These are phyloP conservation scores for Acomys russatus DNA, from an alignment of 2,797 vertebrate species.

Conservation along the genomic window DNA sequence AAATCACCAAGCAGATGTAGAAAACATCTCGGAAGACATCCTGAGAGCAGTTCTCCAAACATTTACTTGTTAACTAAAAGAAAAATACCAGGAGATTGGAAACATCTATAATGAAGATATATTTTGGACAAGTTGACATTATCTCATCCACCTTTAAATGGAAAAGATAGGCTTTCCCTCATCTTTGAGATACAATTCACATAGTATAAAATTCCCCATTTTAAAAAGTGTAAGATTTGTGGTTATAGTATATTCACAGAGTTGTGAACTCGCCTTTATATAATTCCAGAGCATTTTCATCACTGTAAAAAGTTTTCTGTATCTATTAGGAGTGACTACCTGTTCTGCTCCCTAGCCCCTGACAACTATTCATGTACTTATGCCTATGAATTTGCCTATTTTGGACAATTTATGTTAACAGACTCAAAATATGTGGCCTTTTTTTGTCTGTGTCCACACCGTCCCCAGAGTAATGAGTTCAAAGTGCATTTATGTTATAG, in stretches of 20 bases:
- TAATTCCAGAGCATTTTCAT: conserved; percentile 65
- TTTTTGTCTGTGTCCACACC: conserved; percentile 28
- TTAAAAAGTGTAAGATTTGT: conserved; percentile 46
- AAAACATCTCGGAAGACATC: conserved; percentile 51
- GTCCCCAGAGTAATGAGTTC: conserved; percentile 18
- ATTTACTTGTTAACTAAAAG: conserved; percentile 5
- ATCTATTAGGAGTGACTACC: conserved; percentile 5
- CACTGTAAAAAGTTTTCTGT: neutral
- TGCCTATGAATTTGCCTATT: conserved; percentile 50
- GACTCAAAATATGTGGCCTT: conserved; percentile 55
- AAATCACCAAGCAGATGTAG: neutral
- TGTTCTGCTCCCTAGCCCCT: neutral
- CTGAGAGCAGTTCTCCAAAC: conserved; percentile 41
- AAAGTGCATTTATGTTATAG: conserved; percentile 32
- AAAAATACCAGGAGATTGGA: neutral
- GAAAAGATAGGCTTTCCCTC: conserved; percentile 10
- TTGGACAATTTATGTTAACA: conserved; percentile 35
- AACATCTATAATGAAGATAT: conserved; percentile 1
- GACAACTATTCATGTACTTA: conserved; percentile 23
- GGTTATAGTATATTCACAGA: conserved; percentile 33
- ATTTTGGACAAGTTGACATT: conserved; percentile 45
- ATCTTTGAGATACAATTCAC: neutral
- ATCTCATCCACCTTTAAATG: conserved; percentile 40
- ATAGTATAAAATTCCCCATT: conserved; percentile 14
- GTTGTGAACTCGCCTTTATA: conserved; percentile 44